Evolutionary conservation across 1,140 invertebrate species (phyloP), one percentile per base, ranked within the genome.

Genomic region (Temnothorax nylanderi): DNA sequence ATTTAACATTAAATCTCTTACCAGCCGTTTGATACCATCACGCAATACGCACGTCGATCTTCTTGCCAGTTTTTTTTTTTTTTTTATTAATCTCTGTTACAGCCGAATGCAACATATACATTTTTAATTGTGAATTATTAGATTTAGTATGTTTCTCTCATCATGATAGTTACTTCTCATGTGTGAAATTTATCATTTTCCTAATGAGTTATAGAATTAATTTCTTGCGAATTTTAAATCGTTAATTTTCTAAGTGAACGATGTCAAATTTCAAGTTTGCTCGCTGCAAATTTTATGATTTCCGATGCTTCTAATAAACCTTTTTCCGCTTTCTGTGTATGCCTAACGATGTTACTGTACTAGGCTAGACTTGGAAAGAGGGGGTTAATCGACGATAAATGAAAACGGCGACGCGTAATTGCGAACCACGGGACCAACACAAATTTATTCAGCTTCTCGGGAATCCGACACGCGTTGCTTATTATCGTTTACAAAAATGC

Each of bases 401-500:
- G 56, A 84, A 26, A 75, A 84, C 41, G 26, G 54, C 54, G 47
- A 75, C 54, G 80, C 41, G 54, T 84, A 84, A 84, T 84, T 84
- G 80, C 80, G 69, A 75, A 47, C 54, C 69, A 75, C 54, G 69
- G 58, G 69, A 62, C 80, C 80, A 84, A 84, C 41, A 84, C 41
- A 84, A 84, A 84, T 84, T 84, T 75, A 84, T 84, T 74, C 69
- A 32, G 54, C 80, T 74, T 60, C 80, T 74, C 69, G 41, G 41
- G 80, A 47, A 84, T 84, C 51, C 69, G 69, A 75, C 69, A 74
- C 69, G 80, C 80, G 69, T 84, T 84, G 26, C 69, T 84, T 84
- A 84, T 84, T 84, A 84, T 60, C 80, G 51, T 84, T 49, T 62
- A 84, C 80, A 84, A 84, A 62, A 84, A 84, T 84, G 41, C 69